These are phyloP conservation scores for Colossoma macropomum DNA, from an alignment of 2,113 vertebrate genomes.

Conservation along the genomic window DNA sequence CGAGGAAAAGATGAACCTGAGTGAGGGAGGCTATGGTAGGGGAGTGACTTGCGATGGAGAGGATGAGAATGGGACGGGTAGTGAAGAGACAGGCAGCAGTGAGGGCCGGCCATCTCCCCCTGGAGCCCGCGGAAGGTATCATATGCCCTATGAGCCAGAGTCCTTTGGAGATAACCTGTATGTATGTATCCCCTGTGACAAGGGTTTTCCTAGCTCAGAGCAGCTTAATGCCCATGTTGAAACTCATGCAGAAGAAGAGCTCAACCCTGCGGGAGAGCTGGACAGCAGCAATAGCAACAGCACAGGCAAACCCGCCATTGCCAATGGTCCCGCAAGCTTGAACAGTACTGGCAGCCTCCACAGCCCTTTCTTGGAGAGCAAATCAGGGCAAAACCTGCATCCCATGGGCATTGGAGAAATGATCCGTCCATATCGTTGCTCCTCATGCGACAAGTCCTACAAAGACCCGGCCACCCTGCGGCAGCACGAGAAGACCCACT, in stretches of 20 bases:
- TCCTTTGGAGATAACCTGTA: constrained; percentile 97
- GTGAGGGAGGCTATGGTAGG: constrained; percentile 67
- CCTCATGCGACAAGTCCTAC: constrained; percentile 95
- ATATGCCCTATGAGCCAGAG: constrained; percentile 93
- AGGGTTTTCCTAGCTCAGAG: constrained; percentile 98
- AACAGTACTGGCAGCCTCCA: constrained; percentile 64
- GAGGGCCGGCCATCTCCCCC: constrained; percentile 88
- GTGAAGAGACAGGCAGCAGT: constrained; percentile 95
- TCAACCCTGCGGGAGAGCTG: constrained; percentile 83
- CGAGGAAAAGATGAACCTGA: constrained; percentile 72
- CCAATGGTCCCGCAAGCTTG: constrained; percentile 62
- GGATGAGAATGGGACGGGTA: constrained; percentile 89
- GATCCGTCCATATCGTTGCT: constrained; percentile 93
- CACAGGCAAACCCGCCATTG: constrained; percentile 63
- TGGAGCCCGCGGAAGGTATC: constrained; percentile 88
- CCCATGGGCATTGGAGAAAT: constrained; percentile 82
- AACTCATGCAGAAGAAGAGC: constrained; percentile 95
- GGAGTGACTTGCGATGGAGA: constrained; percentile 79
- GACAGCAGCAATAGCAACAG: constrained; percentile 68
- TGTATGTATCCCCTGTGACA: constrained; percentile 97
- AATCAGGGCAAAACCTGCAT: constrained; percentile 77
- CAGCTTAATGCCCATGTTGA: constrained; percentile 98
- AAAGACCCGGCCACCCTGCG: constrained; percentile 97
- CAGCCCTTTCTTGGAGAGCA: constrained; percentile 81
- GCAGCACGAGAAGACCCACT: constrained; percentile 98